These are phyloP conservation scores for Sebastes kiyomatsui DNA, from an alignment of 2,797 vertebrate genomes.

Conservation along the genomic window DNA sequence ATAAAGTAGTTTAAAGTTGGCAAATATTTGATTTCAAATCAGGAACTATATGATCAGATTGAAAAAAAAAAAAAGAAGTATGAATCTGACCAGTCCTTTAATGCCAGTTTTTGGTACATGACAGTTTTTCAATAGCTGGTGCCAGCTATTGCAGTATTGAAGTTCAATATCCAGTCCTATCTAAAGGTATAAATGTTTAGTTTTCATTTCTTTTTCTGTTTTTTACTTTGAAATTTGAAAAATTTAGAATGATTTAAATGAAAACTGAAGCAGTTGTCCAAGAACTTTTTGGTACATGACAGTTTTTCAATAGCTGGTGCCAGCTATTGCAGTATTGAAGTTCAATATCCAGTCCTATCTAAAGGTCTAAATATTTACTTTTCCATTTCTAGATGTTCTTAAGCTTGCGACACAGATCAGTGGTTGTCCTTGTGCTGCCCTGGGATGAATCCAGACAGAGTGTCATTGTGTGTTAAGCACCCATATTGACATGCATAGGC, in stretches of 20 bases:
- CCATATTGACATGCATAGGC: conserved; percentile 24
- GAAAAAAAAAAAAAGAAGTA: background rate
- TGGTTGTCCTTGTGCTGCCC: conserved; percentile 45
- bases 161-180: background rate
- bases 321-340: background rate
- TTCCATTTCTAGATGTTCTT: conserved; percentile 14
- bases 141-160: background rate
- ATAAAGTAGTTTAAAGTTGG: background rate
- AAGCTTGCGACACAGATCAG: conserved; percentile 27
- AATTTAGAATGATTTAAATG: too few relatives aligned
- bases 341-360: background rate
- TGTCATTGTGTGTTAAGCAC: conserved; percentile 62
- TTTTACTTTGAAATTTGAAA: too few relatives aligned
- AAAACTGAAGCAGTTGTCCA: too few relatives aligned
- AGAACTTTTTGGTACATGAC: background rate
- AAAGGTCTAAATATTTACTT: conserved; percentile 20
- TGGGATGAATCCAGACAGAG: conserved; percentile 45
- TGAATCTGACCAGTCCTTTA: background rate
- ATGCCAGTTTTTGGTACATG: background rate
- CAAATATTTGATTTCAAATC: background rate
- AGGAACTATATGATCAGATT: background rate
- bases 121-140: background rate
- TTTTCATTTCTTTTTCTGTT: background rate
- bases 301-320: background rate
- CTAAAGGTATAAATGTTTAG: conserved; percentile 15